Percentiles rank a stretch among this genome's conserved stretches.
These are phyloP conservation scores for Periplaneta americana DNA, from an alignment of 1,140 invertebrate genomes.

Conservation along the genomic window DNA sequence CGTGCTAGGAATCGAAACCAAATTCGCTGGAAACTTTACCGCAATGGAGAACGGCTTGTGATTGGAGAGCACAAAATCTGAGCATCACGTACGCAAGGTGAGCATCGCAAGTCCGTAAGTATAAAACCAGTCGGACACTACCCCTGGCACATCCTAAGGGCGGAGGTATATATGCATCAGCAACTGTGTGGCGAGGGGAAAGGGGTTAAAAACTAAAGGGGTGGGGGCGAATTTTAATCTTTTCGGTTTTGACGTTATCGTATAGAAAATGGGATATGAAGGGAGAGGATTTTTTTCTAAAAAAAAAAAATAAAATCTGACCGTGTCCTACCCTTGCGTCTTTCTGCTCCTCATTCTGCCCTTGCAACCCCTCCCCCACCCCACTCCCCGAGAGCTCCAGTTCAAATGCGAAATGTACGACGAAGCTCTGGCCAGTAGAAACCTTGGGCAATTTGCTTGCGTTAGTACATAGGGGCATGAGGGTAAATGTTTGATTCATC, in stretches of 20 bases:
- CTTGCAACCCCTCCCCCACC: neutral
- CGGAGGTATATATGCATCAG: neutral
- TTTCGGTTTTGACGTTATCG: constrained; percentile 7
- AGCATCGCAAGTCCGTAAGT: neutral
- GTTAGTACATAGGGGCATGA: neutral
- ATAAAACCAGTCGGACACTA: neutral
- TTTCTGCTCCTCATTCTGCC: neutral
- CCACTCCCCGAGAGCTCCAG: neutral
- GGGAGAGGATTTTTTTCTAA: neutral
- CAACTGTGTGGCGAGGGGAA: neutral
- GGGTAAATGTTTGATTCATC: neutral
- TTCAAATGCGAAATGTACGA: neutral
- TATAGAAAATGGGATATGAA: neutral
- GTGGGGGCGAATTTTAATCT: constrained; percentile 1
- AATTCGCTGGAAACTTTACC: too few relatives aligned
- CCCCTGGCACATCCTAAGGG: neutral
- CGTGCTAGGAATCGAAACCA: too few relatives aligned
- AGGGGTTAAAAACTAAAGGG: neutral
- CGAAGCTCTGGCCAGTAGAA: neutral
- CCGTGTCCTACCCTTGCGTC: neutral
- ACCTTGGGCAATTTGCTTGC: neutral
- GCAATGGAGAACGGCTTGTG: too few relatives aligned
- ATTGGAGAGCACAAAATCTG: neutral
- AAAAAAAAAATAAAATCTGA: neutral
- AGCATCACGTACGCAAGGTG: neutral